Percentiles rank a stretch among this genome's conserved stretches.
Conservation (phyloP, 2,888 invertebrate species). For the Oasisia sp. region DNA sequence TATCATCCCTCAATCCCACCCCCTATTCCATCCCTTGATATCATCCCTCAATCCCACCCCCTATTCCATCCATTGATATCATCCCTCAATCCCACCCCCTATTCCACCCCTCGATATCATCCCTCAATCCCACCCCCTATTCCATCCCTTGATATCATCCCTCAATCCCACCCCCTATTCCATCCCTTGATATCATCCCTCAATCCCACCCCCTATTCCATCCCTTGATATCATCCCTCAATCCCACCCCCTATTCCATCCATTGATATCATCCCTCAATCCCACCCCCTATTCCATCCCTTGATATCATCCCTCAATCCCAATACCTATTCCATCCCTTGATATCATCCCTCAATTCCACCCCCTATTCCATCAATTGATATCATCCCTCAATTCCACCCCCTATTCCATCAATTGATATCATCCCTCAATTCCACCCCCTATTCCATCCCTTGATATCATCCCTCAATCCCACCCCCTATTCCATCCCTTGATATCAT, state of each 20-base stretch:
- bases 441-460: not conserved
- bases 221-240: not conserved
- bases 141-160: not conserved
- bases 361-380: not conserved
- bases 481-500: not conserved
- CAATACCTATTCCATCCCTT: not conserved
- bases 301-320: not conserved
- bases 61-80: not conserved
- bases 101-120: not conserved
- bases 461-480: constrained; percentile 19
- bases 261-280: not conserved
- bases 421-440: no score
- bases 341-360: not conserved
- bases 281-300: not conserved
- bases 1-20: not conserved
- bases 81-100: not conserved
- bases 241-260: not conserved
- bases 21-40: not conserved
- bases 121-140: not conserved
- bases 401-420: no score
- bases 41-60: not conserved
- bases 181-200: not conserved
- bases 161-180: not conserved
- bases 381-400: not conserved
- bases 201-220: not conserved